A percentile compares a stretch with the other conserved stretches of the same genome.
Conservation (phyloP, 2,888 invertebrate genomes). For the Hydrotaea diabolus region DNA sequence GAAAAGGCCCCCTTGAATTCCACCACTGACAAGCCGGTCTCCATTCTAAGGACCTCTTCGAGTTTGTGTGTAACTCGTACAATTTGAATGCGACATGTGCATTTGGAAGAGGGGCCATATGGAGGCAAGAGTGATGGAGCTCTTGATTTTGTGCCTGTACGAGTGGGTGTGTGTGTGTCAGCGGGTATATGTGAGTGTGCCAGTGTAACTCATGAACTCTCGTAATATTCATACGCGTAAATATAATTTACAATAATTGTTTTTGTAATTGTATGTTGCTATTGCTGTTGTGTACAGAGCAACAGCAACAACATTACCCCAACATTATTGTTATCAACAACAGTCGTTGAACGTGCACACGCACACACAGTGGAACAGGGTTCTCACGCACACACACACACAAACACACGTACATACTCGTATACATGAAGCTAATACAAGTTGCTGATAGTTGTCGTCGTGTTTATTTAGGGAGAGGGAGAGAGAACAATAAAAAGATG, state of each 20-base stretch:
- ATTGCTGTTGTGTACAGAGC: slow-evolving; percentile 43
- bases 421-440: too few species aligned
- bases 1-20: too few species aligned
- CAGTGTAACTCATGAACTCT: slow-evolving; percentile 61
- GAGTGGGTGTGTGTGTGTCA: slow-evolving; percentile 36
- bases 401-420: slow-evolving; percentile 8
- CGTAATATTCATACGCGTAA: slow-evolving; percentile 60
- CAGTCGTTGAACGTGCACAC: slow-evolving; percentile 3
- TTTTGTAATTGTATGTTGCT: slow-evolving; percentile 65
- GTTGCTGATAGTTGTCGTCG: slow-evolving; percentile 56
- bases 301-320: slow-evolving; percentile 49
- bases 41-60: not conserved
- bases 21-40: not conserved
- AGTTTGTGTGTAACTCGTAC: not conserved
- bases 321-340: slow-evolving; percentile 51
- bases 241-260: slow-evolving; percentile 66
- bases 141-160: slow-evolving; percentile 9
- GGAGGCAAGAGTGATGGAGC: not conserved
- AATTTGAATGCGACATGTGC: slow-evolving; percentile 31
- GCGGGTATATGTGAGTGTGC: slow-evolving; percentile 38
- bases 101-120: not conserved
- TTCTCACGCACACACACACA: not conserved
- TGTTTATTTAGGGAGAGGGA: slow-evolving; percentile 42
- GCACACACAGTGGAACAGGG: not conserved
- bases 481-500: slow-evolving; percentile 23